Evolutionary conservation across 1,140 invertebrate species (phyloP), one percentile per base, ranked within the genome.

Genomic region (Diorhabda sublineata): DNA sequence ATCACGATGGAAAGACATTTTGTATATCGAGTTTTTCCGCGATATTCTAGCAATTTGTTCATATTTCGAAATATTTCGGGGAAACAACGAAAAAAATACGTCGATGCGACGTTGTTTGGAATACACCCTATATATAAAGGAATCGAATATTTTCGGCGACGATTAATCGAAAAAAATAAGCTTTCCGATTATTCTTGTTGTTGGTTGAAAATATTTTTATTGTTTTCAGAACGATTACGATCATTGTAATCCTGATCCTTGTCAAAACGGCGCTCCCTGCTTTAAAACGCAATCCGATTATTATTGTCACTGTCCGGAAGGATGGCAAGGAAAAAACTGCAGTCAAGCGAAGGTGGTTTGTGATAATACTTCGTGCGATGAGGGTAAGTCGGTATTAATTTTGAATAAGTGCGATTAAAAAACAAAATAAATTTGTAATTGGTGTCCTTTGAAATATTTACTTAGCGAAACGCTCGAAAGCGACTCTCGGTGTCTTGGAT

Each of bases 241-340:
- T 81, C 88, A 95, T 80, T 93, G 91, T 83, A 90, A 87, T 66
- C 90, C 91, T 11, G 89, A 93, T 72, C 91, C 92, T 0, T 96
- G 94, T 78, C 85, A 88, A 61, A 93, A 94, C 78, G 88, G 87
- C 2, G 90, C 91, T 2, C 85, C 87, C 3, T 96, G 94, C 78
- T 89, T 94, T 77, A 95, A 94, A 74, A 93, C 91, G 0, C 88
- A 93, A 74, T 88, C 87, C 61, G 92, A 93, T 78, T 97, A 95
- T 82, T 92, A 93, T 76, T 98, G 95, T 81, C 91, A 94, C 81
- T 98, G 96, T 83, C 88, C 90, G 1, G 86, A 87, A 61, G 89
- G 91, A 72, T 96, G 93, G 87, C 89, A 91, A 69, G 96, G 96
- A 45, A 93, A 92, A 80, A 96, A 95, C 82, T 98, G 95, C 80